These are phyloP conservation scores for Onychomys torridus DNA, from an alignment of 2,797 vertebrate species.

Conservation along the genomic window DNA sequence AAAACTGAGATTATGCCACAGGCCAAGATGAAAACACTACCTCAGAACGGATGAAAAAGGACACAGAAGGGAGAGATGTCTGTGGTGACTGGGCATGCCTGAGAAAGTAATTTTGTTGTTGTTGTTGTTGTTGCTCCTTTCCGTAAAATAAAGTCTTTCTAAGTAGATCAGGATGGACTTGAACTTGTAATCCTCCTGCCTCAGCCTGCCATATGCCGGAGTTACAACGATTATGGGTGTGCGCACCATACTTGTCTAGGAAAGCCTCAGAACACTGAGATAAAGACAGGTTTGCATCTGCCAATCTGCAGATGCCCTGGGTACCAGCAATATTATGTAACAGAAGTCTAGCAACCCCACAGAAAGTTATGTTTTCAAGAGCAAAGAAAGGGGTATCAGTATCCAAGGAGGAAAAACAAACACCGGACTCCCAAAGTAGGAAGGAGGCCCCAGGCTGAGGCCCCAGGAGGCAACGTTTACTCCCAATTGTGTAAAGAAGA, in stretches of 20 bases:
- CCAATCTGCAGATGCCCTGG: background rate
- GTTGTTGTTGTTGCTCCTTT: background rate
- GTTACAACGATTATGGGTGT: background rate
- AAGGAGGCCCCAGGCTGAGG: no score
- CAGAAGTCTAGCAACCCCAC: fast-evolving
- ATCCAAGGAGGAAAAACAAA: background rate
- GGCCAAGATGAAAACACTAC: no score
- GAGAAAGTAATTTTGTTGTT: background rate
- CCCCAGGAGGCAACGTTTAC: background rate
- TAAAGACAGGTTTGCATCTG: background rate
- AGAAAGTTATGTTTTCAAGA: background rate
- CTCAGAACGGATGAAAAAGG: fast-evolving
- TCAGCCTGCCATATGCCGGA: background rate
- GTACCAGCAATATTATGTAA: no score
- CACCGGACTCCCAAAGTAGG: fast-evolving
- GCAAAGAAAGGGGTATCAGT: background rate
- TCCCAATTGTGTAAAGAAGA: background rate
- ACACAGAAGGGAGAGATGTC: fast-evolving
- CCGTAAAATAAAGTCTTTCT: background rate
- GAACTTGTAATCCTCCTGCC: background rate
- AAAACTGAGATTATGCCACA: background rate
- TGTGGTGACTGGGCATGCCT: no score
- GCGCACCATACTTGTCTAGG: background rate
- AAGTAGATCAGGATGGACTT: background rate
- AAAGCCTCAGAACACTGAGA: background rate